These are phyloP conservation scores for Takifugu rubripes DNA, from an alignment of 2,797 vertebrate genomes.

Conservation along the genomic window DNA sequence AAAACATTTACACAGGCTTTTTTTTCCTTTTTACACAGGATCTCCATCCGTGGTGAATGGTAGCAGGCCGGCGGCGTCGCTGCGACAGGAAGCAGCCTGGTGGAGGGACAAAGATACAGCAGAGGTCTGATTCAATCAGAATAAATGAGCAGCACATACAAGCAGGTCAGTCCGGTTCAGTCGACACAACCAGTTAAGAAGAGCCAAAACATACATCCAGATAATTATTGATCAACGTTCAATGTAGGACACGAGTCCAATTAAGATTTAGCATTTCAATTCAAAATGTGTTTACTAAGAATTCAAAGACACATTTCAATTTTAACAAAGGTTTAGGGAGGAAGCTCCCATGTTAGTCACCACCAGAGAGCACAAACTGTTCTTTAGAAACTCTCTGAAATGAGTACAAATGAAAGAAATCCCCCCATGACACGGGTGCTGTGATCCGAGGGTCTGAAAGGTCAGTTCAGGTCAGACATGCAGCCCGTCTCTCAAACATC, in stretches of 20 bases:
- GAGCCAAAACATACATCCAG: too few relatives aligned
- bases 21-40: background rate
- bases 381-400: slow-evolving; percentile 7
- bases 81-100: background rate
- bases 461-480: too few relatives aligned
- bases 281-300: background rate
- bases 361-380: background rate
- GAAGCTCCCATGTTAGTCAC: slow-evolving; percentile 25
- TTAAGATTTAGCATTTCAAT: too few relatives aligned
- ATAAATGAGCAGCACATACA: too few relatives aligned
- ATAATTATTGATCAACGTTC: too few relatives aligned
- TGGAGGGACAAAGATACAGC: background rate
- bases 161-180: too few relatives aligned
- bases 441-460: too few relatives aligned
- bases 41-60: slow-evolving; percentile 17
- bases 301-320: background rate
- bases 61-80: slow-evolving; percentile 12
- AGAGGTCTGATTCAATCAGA: too few relatives aligned
- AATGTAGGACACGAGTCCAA: too few relatives aligned
- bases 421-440: background rate
- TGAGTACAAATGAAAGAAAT: background rate
- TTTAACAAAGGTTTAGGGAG: background rate
- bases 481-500: too few relatives aligned
- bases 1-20: slow-evolving; percentile 49
- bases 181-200: too few relatives aligned